phyloP scores from a whole-genome alignment of 2,797 vertebrate genomes.

The Peromyscus attwateri region DNA sequence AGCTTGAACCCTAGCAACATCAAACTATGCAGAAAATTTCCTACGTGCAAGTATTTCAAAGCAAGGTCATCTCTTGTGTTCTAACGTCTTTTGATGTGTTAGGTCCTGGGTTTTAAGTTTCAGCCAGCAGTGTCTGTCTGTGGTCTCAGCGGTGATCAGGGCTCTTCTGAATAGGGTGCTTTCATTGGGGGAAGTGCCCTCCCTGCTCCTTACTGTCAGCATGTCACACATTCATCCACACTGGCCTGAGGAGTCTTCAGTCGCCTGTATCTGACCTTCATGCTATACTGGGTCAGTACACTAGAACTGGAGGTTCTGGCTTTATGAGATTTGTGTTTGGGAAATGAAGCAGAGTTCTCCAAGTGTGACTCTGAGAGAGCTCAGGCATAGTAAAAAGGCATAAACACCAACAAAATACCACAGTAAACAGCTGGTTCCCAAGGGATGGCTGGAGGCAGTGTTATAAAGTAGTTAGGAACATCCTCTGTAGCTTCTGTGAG shows the following conservation, averaged over 20 bases:
- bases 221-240: background rate
- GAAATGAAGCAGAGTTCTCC: conserved; percentile 33
- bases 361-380: background rate
- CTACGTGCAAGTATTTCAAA: background rate
- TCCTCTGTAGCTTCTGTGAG: background rate
- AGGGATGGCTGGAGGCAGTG: background rate
- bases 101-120: background rate
- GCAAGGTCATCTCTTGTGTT: background rate
- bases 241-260: background rate
- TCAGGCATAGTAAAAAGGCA: background rate
- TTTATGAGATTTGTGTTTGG: conserved; percentile 44
- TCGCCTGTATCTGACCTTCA: background rate
- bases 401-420: background rate
- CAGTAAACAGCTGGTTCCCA: background rate
- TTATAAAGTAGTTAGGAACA: background rate
- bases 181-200: background rate
- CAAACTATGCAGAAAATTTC: background rate
- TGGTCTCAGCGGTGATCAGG: background rate
- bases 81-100: background rate
- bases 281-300: background rate
- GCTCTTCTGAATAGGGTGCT: background rate
- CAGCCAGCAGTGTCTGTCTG: background rate
- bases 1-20: background rate
- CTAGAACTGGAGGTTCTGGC: background rate
- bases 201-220: background rate